These are phyloP conservation scores for Dryobotodes eremita DNA, from an alignment of 2,888 invertebrate genomes.

Conservation along the genomic window DNA sequence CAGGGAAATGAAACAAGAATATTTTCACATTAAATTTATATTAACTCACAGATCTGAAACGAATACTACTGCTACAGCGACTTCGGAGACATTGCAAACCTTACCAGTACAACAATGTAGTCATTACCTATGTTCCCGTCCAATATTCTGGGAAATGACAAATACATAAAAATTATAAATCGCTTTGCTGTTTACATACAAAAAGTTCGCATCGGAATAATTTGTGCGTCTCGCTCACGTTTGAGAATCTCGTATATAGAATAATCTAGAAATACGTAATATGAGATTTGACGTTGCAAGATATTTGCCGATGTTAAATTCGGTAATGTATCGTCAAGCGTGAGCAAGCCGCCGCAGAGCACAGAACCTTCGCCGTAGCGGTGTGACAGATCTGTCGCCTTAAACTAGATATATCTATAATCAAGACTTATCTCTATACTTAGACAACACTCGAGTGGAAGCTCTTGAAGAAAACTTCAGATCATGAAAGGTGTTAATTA, in stretches of 20 bases:
- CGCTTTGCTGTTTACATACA: slow-evolving; percentile 73
- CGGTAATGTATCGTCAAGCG: slow-evolving; percentile 59
- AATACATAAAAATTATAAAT: slow-evolving; percentile 68
- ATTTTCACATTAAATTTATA: slow-evolving; percentile 89
- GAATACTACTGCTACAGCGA: slow-evolving; percentile 80
- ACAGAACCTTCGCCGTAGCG: slow-evolving; percentile 84
- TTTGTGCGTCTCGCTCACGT: slow-evolving; percentile 66
- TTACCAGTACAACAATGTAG: slow-evolving; percentile 46
- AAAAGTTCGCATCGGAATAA: slow-evolving; percentile 72
- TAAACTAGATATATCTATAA: slow-evolving; percentile 85
- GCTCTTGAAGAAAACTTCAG: slow-evolving; percentile 51
- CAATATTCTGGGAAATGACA: slow-evolving; percentile 62
- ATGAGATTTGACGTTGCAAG: slow-evolving; percentile 29
- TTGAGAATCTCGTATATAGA: slow-evolving; percentile 10
- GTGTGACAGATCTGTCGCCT: slow-evolving; percentile 87
- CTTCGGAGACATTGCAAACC: slow-evolving; percentile 57
- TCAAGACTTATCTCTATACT: slow-evolving; percentile 80
- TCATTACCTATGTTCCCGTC: slow-evolving; percentile 60
- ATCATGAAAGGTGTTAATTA: slow-evolving; percentile 41
- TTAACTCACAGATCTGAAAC: slow-evolving; percentile 88
- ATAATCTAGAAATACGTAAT: slow-evolving; percentile 17
- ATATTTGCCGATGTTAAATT: slow-evolving; percentile 2
- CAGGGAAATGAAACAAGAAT: slow-evolving; percentile 87
- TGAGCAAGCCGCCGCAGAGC: slow-evolving; percentile 82
- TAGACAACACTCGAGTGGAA: slow-evolving; percentile 65